Evolutionary conservation across 2,113 vertebrate species (phyloP).

Genomic region (Aptenodytes patagonicus): DNA sequence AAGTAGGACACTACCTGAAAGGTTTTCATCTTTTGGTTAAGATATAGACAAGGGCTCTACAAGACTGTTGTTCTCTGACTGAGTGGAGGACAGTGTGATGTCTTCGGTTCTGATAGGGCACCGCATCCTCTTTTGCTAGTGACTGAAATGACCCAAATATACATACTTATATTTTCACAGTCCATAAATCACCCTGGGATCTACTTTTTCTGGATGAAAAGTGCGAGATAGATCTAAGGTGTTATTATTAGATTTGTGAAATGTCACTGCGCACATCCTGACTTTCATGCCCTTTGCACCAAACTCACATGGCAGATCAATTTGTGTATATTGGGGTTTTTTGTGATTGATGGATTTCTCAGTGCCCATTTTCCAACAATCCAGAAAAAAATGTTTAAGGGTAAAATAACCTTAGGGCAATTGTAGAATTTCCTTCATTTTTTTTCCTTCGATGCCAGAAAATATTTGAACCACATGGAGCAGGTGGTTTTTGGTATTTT

Average conservation of each 20-base stretch:
- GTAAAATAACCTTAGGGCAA: not conserved
- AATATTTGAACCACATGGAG: not conserved
- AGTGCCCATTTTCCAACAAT: not conserved
- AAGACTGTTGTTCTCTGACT: not conserved
- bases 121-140: not conserved
- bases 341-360: not conserved
- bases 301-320: not conserved
- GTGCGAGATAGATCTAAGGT: constrained; percentile 24
- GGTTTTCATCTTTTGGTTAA: not conserved
- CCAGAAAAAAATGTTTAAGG: not conserved
- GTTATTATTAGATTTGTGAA: constrained; percentile 57
- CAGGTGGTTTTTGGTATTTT: not conserved
- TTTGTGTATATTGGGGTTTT: not conserved
- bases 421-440: not conserved
- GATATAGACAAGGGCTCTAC: not conserved
- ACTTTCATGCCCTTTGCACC: constrained; percentile 39
- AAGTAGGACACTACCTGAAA: not conserved
- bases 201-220: constrained; percentile 10
- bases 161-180: constrained; percentile 5
- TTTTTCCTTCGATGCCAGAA: not conserved
- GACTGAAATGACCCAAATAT: not conserved
- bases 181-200: constrained; percentile 15
- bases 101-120: not conserved
- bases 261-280: not conserved
- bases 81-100: not conserved